Base-by-base conservation (phyloP, 2,113 vertebrate genomes). In the Azemiops feae region DNA sequence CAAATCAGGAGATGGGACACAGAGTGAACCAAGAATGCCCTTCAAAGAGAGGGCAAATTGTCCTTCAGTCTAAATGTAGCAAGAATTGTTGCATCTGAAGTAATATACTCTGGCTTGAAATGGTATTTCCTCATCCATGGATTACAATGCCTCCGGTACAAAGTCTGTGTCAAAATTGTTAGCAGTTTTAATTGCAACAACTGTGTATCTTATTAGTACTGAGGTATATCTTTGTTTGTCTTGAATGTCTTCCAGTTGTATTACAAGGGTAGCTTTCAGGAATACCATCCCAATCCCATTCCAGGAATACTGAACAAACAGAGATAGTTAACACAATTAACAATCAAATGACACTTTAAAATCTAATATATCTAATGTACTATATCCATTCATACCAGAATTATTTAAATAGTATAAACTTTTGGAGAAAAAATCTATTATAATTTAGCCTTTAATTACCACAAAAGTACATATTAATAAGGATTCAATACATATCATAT, bases 401-500 rank as follows among this genome's bases (percentile, higher is more conserved):
- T 74, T 34, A 14, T 74, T 74, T 18, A 18, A 74, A 74, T 74
- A 69, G 12, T 30, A 69, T 16, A 69, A 69, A n/a, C 12, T 16
- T n/a, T 74, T 69, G 12, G 64, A n/a, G 64, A 16, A 69, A 27
- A 87, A 30, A 90, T 94, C 87, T 91, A n/a, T 53, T 93, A 52
- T n/a, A 93, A 60, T 91, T 88, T 55, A 94, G 90, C 81, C 94
- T 94, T 94, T 95, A 53, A 20, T 11, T 27, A n/a, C 53, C n/a
- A 39, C 27, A 27, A 30, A 91, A n/a, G 45, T 22, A 85, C n/a
- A 25, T 25, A 20, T 60, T 92, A 50, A 92, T 54, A 25, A 91
- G 23, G 57, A 55, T 45, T 90, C 39, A 89, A 20, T 91, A 85
- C 86, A 94, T 92, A 95, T 93, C 89, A 95, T 95, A 94, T 34